These are phyloP conservation scores for Anthoscopus minutus DNA, from an alignment of 2,113 vertebrate species.

Conservation along the genomic window DNA sequence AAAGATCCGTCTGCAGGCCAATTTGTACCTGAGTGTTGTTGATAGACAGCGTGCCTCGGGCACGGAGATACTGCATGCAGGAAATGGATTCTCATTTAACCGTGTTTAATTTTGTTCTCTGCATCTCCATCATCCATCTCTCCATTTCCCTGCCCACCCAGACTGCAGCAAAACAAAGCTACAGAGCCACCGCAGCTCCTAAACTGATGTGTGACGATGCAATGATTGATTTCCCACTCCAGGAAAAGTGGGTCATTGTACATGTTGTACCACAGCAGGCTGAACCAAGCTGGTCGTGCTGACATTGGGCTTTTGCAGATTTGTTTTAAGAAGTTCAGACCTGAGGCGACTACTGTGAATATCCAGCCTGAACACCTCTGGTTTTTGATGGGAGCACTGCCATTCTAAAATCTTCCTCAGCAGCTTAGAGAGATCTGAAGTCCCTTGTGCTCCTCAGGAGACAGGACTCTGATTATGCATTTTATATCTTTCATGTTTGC, in stretches of 20 bases:
- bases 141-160: conserved; percentile 57
- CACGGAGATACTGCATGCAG: conserved; percentile 48
- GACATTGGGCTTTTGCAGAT: not conserved
- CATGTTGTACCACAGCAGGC: conserved; percentile 8
- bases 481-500: not conserved
- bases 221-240: conserved; percentile 56
- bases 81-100: conserved; percentile 68
- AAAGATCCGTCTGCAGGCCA: conserved; percentile 46
- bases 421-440: not conserved
- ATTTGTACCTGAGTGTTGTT: conserved; percentile 59
- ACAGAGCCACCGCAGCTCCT: not conserved
- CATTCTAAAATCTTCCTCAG: not conserved
- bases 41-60: conserved; percentile 47
- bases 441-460: not conserved
- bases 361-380: not conserved
- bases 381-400: not conserved
- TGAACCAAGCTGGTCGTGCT: not conserved
- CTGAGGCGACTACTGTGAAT: not conserved
- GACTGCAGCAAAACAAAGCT: conserved; percentile 49
- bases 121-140: conserved; percentile 51
- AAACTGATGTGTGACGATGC: conserved; percentile 50
- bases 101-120: conserved; percentile 56
- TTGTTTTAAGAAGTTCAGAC: conserved; percentile 22
- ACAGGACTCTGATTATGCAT: not conserved
- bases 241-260: conserved; percentile 50